Evolutionary conservation across 2,888 invertebrate species (phyloP).

Genomic region (Spilosoma lubricipeda): DNA sequence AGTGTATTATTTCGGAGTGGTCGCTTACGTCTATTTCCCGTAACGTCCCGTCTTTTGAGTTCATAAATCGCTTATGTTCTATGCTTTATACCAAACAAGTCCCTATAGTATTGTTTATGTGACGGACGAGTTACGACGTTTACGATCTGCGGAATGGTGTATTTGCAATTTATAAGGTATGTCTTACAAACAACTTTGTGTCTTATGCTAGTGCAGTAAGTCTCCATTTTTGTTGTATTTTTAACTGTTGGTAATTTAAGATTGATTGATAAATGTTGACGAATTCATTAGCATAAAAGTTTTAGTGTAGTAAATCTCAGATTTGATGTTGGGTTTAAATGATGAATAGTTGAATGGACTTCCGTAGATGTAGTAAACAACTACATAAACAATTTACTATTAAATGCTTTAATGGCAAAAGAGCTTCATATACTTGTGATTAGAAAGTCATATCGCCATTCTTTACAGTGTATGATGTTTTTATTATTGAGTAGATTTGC

Average conservation of each 20-base stretch:
- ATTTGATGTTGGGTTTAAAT: constrained; percentile 32
- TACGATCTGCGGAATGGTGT: constrained; percentile 63
- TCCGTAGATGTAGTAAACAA: neutral
- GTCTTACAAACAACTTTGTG: constrained; percentile 45
- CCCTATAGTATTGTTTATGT: constrained; percentile 67
- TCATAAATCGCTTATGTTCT: constrained; percentile 27
- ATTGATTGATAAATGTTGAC: constrained; percentile 55
- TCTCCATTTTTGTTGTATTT: constrained; percentile 27
- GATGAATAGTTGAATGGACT: constrained; percentile 5
- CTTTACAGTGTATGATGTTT: neutral
- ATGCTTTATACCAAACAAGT: constrained; percentile 35
- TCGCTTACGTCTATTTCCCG: too few species aligned
- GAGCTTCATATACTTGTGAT: neutral
- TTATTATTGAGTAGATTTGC: neutral
- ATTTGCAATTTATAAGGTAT: constrained; percentile 64
- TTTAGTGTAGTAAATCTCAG: constrained; percentile 44
- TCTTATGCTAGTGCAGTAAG: constrained; percentile 36
- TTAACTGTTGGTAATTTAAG: constrained; percentile 40
- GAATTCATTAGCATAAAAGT: constrained; percentile 54
- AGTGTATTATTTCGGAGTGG: too few species aligned
- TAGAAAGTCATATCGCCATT: neutral
- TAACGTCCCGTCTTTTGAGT: too few species aligned
- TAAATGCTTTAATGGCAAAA: neutral
- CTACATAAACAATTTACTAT: neutral
- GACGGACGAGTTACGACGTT: constrained; percentile 69